Evolutionary conservation across 2,113 vertebrate species (phyloP), one percentile per base, ranked within the genome.

Genomic region (Trogon melanurus): DNA sequence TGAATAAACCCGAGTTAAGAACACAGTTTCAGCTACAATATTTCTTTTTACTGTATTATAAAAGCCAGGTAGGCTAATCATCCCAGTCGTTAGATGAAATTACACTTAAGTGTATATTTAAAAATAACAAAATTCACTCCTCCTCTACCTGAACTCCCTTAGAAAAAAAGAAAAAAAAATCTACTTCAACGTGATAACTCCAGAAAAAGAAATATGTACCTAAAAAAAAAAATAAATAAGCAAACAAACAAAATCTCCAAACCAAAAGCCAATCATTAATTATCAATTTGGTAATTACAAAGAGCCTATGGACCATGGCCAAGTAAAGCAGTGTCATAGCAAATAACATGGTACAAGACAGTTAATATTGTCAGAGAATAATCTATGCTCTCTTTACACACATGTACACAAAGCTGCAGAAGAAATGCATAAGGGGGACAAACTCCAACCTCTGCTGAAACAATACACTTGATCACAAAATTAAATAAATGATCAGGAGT

Each of bases 381-480:
- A 47, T 0, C 0, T 26, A 32, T 3, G 1, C 10, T 79, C 22
- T 18, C 30, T 29, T 75, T 62, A 17, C 13, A 25, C 2, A 13
- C 34, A 16, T 44, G 16, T n/a, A 20, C 29, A 11, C 14, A n/a
- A 56, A 80, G 18, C 19, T 26, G 45, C 47, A 34, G 27, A 57
- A 27, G 10, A 92, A 70, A 80, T 1, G 1, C 27, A 23, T 36
- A 1, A 36, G 5, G 20, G n/a, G 17, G 32, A 50, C 6, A 51
- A 88, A 88, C 21, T 34, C 22, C 65, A 66, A 27, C 9, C 2
- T 10, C 30, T 22, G 21, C 47, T 4, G 30, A 58, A 79, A 27
- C 22, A 82, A 70, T 29, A 41, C 7, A 25, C 22, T 47, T 51
- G 21, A 47, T 29, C 30, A 29, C 21, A 13, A 56, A 50, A 71